phyloP scores from a whole-genome alignment of 2,797 vertebrate species.

The Acrossocheilus fasciatus region DNA sequence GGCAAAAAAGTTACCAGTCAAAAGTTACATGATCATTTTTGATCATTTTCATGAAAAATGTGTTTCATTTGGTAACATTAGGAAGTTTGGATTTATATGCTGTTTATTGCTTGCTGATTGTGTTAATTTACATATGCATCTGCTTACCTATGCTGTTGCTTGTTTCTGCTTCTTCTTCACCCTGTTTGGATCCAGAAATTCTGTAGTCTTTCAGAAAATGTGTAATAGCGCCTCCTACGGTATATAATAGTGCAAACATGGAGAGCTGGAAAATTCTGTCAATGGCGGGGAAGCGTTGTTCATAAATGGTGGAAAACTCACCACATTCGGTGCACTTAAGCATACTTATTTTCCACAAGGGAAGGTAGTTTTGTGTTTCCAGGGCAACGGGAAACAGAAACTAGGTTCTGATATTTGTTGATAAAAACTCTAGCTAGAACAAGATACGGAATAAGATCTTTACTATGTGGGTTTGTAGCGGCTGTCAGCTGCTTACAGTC shows the following conservation, averaged over 20 bases:
- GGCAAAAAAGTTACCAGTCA: no score
- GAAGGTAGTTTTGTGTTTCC: conserved; percentile 36
- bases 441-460: not conserved
- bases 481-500: not conserved
- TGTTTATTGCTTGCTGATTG: no score
- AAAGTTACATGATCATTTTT: no score
- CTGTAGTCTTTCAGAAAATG: not conserved
- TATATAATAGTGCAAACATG: not conserved
- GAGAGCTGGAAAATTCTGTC: not conserved
- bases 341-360: not conserved
- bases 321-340: not conserved
- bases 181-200: not conserved
- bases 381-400: conserved; percentile 30
- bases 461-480: not conserved
- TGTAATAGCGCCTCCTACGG: not conserved
- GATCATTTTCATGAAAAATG: no score
- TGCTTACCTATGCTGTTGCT: no score
- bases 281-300: not conserved
- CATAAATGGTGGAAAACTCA: not conserved
- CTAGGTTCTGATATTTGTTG: not conserved
- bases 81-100: no score
- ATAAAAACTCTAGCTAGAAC: not conserved
- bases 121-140: no score
- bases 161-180: not conserved
- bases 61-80: no score